A percentile compares a stretch with the other conserved stretches of the same genome.
Conservation (phyloP, 1,140 invertebrate genomes). For the Sitodiplosis mosellana region DNA sequence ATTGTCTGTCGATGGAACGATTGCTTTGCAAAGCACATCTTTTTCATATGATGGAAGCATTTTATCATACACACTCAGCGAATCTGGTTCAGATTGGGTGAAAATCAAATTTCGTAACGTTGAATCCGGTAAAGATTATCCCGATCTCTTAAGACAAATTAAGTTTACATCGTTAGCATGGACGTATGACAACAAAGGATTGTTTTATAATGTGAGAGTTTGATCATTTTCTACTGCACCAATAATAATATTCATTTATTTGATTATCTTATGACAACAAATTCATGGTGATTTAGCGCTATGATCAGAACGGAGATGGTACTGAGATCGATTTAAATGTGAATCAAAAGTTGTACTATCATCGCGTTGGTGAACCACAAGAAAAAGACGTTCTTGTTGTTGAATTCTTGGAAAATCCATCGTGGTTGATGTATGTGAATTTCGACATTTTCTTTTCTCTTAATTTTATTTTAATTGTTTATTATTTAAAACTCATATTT, state of each 20-base stretch:
- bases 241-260: background rate
- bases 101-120: constrained; percentile 71
- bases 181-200: constrained; percentile 87
- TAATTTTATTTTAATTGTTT: too few relatives aligned
- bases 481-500: too few relatives aligned
- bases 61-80: constrained; percentile 81
- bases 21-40: constrained; percentile 54
- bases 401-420: constrained; percentile 81
- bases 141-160: constrained; percentile 74
- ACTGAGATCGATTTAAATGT: constrained; percentile 72
- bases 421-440: constrained; percentile 71
- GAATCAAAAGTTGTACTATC: constrained; percentile 91
- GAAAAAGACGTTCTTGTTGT: constrained; percentile 74
- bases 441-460: background rate
- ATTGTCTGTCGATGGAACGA: constrained; percentile 82
- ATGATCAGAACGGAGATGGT: constrained; percentile 69
- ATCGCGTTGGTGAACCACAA: constrained; percentile 73
- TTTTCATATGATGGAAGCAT: constrained; percentile 85
- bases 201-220: constrained; percentile 80
- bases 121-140: constrained; percentile 63
- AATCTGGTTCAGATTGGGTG: constrained; percentile 90
- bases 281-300: too few relatives aligned
- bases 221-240: background rate
- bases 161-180: constrained; percentile 84
- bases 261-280: too few relatives aligned